Base-by-base conservation (phyloP, 64 coral and sea anemone genomes). In the Porites lutea region DNA sequence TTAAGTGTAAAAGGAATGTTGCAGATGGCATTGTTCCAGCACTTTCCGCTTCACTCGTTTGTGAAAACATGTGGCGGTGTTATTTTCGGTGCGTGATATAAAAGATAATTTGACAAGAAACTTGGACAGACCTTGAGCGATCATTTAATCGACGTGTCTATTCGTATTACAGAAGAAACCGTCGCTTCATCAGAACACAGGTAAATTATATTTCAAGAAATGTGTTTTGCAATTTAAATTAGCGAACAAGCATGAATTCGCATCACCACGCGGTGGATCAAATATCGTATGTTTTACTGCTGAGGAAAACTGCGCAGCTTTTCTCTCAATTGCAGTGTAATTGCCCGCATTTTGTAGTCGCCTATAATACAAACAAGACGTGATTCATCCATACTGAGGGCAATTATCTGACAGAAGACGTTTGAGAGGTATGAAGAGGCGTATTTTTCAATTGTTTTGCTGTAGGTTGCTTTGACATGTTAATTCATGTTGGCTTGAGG, bases 1-100 rank as follows among this genome's bases (percentile, higher is more conserved):
- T 82, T 81, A 60, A 52, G 60, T 60, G 79, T 82, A 14, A 65
- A 82, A 82, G 79, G 79, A 82, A 82, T 82, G 79, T 62, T 48
- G 27, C 59, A 19, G 18, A 82, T 82, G 79, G 58, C 37, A 82
- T 61, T 80, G 53, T 80, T 50, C 52, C 75, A 19, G 62, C 48
- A 55, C 18, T 18, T 0, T 49, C 75, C 59, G 57, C 13, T 49
- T 52, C 59, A 43, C 13, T 46, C 59, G 79, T 82, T 14, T 82
- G 47, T 48, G 59, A 82, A 65, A 62, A 65, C 71, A 47, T 12
- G 12, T 46, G 10, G 71, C 23, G 43, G 2, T 47, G 12, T 13
- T 13, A 73, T 11, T 12, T 37, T 14, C 3, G 48, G 22, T 11
- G 59, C 15, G 44, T 82, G 48, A 15, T 48, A 9, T 44, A 43